Evolutionary conservation across 2,888 invertebrate genomes (phyloP).

Genomic region (Agonopterix arenella): DNA sequence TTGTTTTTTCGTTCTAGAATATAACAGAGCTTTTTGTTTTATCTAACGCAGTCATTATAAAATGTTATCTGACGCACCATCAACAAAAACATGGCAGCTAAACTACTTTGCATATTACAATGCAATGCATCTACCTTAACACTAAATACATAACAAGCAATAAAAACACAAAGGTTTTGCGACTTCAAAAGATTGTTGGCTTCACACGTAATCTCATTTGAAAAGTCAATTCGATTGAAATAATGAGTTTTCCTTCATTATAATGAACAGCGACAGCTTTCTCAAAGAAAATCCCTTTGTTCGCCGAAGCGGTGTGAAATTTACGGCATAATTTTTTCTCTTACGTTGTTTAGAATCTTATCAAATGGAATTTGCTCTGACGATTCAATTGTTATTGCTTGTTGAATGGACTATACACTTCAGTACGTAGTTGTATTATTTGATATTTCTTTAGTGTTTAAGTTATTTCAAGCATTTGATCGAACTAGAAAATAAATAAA

Average conservation of each 20-base stretch:
- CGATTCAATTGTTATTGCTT: background rate
- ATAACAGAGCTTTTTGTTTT: too few relatives aligned
- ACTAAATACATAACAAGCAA: too few relatives aligned
- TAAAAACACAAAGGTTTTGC: too few relatives aligned
- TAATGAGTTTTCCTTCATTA: conserved; percentile 33
- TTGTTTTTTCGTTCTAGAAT: background rate
- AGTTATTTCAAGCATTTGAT: background rate
- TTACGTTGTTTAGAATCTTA: background rate
- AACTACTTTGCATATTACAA: too few relatives aligned
- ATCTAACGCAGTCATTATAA: too few relatives aligned
- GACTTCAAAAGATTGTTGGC: background rate
- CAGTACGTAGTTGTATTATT: too few relatives aligned
- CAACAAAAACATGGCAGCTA: too few relatives aligned
- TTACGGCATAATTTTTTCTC: conserved; percentile 15
- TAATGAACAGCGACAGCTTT: conserved; percentile 35
- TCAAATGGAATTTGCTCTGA: background rate
- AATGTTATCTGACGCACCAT: too few relatives aligned
- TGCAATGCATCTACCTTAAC: too few relatives aligned
- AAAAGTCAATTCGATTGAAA: conserved; percentile 23
- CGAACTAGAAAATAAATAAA: background rate
- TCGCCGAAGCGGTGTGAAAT: conserved; percentile 24
- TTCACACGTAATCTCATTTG: conserved; percentile 27
- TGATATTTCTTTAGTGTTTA: too few relatives aligned
- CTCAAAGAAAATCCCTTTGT: conserved; percentile 29
- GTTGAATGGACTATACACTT: too few relatives aligned